phyloP scores from a whole-genome alignment of 2,797 vertebrate species.

The Numenius phaeopus region DNA sequence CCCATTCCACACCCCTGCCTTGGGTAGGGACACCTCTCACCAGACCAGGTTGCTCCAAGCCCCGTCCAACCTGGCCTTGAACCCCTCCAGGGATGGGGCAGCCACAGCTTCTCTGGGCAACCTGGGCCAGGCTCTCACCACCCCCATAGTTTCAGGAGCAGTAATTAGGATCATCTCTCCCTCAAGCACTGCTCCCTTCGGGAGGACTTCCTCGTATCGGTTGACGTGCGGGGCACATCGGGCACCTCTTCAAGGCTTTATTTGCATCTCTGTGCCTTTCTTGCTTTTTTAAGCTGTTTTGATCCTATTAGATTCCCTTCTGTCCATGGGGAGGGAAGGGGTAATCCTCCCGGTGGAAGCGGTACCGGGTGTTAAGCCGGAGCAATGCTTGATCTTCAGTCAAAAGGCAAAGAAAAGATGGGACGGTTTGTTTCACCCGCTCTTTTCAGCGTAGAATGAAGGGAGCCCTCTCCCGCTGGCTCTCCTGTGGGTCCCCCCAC shows the following conservation, averaged over 20 bases:
- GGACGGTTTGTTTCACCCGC: rapidly evolving
- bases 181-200: background rate
- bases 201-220: rapidly evolving
- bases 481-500: rapidly evolving
- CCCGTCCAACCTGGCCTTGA: background rate
- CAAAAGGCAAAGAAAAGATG: background rate
- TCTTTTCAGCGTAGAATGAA: background rate
- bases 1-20: too few species aligned
- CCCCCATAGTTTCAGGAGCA: background rate
- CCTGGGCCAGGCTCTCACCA: rapidly evolving
- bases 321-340: rapidly evolving
- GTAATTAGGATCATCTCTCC: background rate
- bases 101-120: background rate
- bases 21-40: too few species aligned
- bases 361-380: background rate
- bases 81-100: background rate
- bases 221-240: background rate
- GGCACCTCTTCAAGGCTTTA: background rate
- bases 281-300: background rate
- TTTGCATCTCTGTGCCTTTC: background rate
- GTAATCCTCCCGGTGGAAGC: background rate
- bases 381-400: background rate
- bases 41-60: background rate
- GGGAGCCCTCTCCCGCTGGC: too few species aligned
- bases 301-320: background rate